Evolutionary conservation across 2,888 invertebrate species (phyloP).

Genomic region (Syrphus vitripennis): DNA sequence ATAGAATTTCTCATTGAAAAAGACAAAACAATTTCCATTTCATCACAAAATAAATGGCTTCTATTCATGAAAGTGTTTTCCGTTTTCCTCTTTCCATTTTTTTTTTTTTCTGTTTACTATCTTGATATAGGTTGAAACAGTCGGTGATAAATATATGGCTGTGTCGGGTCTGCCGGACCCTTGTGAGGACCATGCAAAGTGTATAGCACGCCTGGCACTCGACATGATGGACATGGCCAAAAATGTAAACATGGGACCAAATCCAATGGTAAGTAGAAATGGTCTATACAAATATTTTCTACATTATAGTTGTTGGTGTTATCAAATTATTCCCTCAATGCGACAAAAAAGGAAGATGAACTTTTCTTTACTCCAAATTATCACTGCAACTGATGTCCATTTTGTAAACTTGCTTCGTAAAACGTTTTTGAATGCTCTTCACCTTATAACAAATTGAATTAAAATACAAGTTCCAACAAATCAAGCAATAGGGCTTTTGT

Average conservation of each 20-base stretch:
- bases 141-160: constrained; percentile 99
- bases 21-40: constrained; percentile 2
- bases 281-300: too few species aligned
- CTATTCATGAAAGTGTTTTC: constrained; percentile 11
- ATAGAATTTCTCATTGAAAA: background rate
- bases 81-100: background rate
- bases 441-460: background rate
- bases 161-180: constrained; percentile 97
- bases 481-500: background rate
- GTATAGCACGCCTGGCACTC: constrained; percentile 93
- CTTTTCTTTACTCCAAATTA: constrained; percentile 5
- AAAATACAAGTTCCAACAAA: background rate
- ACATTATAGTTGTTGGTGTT: constrained; percentile 22
- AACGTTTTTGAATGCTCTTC: background rate
- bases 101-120: constrained; percentile 38
- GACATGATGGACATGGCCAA: constrained; percentile 98
- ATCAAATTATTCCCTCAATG: constrained; percentile 25
- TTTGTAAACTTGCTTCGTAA: background rate
- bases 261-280: constrained; percentile 89
- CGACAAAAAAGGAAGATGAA: background rate
- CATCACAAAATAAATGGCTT: background rate
- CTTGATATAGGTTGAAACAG: constrained; percentile 93
- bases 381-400: background rate
- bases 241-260: constrained; percentile 92
- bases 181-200: constrained; percentile 93